A percentile compares a stretch with the other conserved stretches of the same genome.
Evolutionary conservation across 92 coral and sea anemone genomes (phyloP).

Genomic region (Galaxea fascicularis): DNA sequence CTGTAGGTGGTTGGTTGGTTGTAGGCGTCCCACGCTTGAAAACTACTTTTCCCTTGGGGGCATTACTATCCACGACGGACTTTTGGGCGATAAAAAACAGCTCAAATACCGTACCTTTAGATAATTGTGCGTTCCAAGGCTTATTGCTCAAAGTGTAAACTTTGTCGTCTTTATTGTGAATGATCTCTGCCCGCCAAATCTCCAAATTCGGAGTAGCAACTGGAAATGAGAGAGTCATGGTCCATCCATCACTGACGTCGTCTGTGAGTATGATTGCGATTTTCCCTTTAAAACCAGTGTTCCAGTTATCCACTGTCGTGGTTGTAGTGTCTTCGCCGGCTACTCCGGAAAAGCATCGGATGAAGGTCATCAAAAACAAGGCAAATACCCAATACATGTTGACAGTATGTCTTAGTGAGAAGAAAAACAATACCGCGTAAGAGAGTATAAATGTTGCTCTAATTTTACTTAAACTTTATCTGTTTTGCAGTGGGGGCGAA

Average conservation of each 20-base stretch:
- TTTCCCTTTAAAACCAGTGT: conserved; percentile 37
- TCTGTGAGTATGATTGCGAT: conserved; percentile 1
- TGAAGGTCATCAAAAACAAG: not conserved
- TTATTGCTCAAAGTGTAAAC: conserved; percentile 35
- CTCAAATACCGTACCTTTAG: not conserved
- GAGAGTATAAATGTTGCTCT: not conserved
- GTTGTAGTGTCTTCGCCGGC: conserved; percentile 18
- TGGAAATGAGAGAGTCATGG: conserved; percentile 46
- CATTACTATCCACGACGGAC: not conserved
- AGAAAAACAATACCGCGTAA: not conserved
- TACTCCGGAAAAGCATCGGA: not conserved
- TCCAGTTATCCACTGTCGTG: conserved; percentile 16
- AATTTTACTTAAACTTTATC: no score
- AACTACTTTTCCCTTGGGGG: conserved; percentile 5
- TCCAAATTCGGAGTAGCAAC: conserved; percentile 27
- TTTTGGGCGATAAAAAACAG: conserved; percentile 26
- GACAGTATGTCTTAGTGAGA: not conserved
- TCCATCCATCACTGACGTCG: conserved; percentile 53
- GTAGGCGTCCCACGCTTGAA: conserved; percentile 42
- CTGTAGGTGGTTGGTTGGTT: conserved; percentile 42
- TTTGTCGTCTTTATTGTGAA: conserved; percentile 22
- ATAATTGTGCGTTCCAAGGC: conserved; percentile 56
- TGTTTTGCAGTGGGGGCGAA: not conserved
- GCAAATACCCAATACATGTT: not conserved
- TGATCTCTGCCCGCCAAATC: conserved; percentile 46